Evolutionary conservation across 2,113 vertebrate species (phyloP).

Genomic region (Corythornis madagascariensis): DNA sequence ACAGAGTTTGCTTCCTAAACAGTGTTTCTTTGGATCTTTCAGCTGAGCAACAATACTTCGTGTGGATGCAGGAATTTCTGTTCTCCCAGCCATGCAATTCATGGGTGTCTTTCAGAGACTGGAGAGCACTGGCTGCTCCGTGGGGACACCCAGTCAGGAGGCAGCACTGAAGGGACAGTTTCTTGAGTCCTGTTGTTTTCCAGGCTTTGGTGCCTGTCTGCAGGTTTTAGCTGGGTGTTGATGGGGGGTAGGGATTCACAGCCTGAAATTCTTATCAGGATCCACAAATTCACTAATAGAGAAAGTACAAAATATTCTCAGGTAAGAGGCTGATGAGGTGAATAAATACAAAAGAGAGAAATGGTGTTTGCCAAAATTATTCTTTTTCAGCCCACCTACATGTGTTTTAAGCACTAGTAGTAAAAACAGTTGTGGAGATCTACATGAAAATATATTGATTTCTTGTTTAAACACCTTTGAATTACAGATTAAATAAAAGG

Average conservation of each 20-base stretch:
- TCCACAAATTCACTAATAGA: not conserved
- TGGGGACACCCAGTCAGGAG: not conserved
- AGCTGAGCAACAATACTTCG: not conserved
- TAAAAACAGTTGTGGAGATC: not conserved
- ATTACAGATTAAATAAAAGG: not conserved
- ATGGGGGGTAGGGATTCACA: not conserved
- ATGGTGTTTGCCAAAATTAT: not conserved
- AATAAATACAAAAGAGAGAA: not conserved
- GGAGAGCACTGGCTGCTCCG: not conserved
- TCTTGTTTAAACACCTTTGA: not conserved
- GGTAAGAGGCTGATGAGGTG: not conserved
- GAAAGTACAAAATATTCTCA: not conserved
- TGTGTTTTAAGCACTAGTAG: not conserved
- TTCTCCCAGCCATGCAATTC: not conserved
- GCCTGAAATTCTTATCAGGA: not conserved
- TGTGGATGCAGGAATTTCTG: not conserved
- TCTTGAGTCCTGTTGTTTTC: not conserved
- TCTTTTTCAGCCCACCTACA: not conserved
- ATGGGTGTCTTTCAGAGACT: accelerated
- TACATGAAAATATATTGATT: not conserved
- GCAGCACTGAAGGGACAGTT: not conserved
- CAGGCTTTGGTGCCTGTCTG: not conserved
- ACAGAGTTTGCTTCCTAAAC: accelerated
- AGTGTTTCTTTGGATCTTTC: not conserved
- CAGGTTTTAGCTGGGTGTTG: not conserved